Base-by-base conservation (phyloP, 2,888 invertebrate genomes). In the Drosophila ochracea region DNA sequence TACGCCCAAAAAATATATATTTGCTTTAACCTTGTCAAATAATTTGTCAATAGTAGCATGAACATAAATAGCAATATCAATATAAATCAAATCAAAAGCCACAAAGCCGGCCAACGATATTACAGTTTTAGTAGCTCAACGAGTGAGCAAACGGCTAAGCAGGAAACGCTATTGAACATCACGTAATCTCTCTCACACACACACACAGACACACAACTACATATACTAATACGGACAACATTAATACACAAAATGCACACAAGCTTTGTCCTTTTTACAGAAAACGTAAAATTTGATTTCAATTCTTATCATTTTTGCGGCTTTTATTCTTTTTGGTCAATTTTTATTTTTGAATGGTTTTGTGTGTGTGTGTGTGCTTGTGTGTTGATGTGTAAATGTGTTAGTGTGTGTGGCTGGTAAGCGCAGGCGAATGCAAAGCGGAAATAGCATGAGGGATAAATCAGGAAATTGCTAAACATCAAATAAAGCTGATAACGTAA, bases 381-480 rank as follows among this genome's bases (percentile, higher is more conserved):
- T 55, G 58, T 62, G 37, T 28, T 47, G 47, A 21, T 21, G 47
- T 13, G 13, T 47, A 16, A 7, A 16, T 47, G 16, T 47, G 16
- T 47, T 21, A 11, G 43, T 19, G 41, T 53, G 37, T 58, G 39
- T 61, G 58, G 53, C 37, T 74, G 89, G 85, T 77, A 83, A 87
- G 73, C 80, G 80, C 84, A 83, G 82, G 85, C 80, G 82, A 90
- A 91, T 90, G 90, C 89, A 91, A 91, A 91, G 71, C 91, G 90
- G 90, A 90, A 91, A 90, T 90, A 89, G 78, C 87, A 89, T 91
- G 90, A 85, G 89, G 91, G 90, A 91, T 90, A 90, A 90, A 90
- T 91, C 89, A 91, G 89, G 89, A 90, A 90, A 90, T 90, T 91
- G 91, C 91, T 84, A 91, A 91, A 91, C 91, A 91, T 90, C 90